Evolutionary conservation across 2,113 vertebrate species (phyloP), one percentile per base, ranked within the genome.

Genomic region (Ursus arctos): DNA sequence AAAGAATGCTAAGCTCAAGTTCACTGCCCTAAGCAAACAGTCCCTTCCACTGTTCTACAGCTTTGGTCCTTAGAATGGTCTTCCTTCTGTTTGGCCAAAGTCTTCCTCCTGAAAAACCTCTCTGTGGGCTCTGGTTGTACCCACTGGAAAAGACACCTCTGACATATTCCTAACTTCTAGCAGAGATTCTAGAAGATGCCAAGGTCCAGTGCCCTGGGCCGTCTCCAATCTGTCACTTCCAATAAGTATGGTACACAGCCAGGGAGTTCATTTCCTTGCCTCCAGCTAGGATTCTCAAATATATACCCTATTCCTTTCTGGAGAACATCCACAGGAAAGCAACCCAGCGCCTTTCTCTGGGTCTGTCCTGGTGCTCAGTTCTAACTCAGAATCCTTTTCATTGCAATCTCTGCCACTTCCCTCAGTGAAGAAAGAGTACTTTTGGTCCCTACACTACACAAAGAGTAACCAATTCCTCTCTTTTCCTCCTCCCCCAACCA

Each of bases 301-400:
- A n/a, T n/a, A 65, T 19, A 3, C 26, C 57, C 51, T 24, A 47
- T 55, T 71, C 65, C 11, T 83, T 94, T 89, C 40, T 59, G 49
- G 63, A 96, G 49, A 95, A 31, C n/a, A 94, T 3, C 22, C 80
- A 83, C 21, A 97, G 69, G 65, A 90, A 90, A 94, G 26, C 86
- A 92, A 72, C 10, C 47, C 19, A 89, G 13, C 36, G 55, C 19
- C 31, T 67, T 83, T 36, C 33, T 89, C 36, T 57, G 15, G 28
- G 51, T 79, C 74, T 63, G 21, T 93, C 63, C 63, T 16, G 5
- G 43, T 26, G 86, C 61, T 76, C 47, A 53, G 36, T 88, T 93
- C 55, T 74, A 83, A 92, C 26, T 84, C 86, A 86, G 43, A 92
- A 95, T 90, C 40, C 13, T 49, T 55, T 85, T 65, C 22, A 67